These are phyloP conservation scores for Malurus melanocephalus DNA, from an alignment of 2,113 vertebrate species.

Conservation along the genomic window DNA sequence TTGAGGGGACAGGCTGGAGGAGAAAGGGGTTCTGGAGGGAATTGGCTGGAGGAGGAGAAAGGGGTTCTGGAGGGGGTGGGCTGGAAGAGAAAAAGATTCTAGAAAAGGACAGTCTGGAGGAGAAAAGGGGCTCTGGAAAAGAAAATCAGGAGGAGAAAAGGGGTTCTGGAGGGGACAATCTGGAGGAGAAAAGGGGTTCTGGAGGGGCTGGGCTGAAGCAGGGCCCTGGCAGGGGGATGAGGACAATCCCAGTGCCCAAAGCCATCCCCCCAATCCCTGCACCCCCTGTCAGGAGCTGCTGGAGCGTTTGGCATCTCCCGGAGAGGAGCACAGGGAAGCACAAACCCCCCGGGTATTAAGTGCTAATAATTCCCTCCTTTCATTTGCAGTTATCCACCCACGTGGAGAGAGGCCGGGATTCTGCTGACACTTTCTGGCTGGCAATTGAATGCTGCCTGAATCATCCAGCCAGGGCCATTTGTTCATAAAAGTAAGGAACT, in stretches of 20 bases:
- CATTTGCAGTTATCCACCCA: constrained; percentile 52
- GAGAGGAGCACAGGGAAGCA: not conserved
- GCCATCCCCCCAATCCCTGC: accelerated
- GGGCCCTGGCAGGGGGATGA: not conserved
- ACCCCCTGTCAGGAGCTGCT: not conserved
- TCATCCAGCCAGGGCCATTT: constrained; percentile 57
- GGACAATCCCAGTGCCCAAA: accelerated
- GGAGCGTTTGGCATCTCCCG: not conserved
- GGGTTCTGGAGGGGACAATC: accelerated
- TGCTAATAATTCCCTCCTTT: constrained; percentile 50
- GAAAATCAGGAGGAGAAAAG: not conserved
- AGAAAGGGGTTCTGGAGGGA: too few relatives aligned
- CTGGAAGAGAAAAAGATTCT: not conserved
- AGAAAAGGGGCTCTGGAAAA: not conserved
- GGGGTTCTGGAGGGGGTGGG: not conserved
- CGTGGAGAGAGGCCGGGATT: constrained; percentile 11
- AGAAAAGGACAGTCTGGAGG: too few relatives aligned
- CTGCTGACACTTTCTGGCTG: constrained; percentile 56
- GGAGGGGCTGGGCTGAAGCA: not conserved
- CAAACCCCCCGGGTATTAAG: constrained; percentile 9
- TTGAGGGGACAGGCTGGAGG: accelerated
- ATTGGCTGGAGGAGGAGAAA: not conserved
- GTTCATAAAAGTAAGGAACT: constrained; percentile 61
- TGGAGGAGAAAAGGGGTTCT: not conserved
- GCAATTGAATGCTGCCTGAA: constrained; percentile 51